Base-by-base conservation (phyloP, 2,888 invertebrate species). In the Cyclophora albipunctata region DNA sequence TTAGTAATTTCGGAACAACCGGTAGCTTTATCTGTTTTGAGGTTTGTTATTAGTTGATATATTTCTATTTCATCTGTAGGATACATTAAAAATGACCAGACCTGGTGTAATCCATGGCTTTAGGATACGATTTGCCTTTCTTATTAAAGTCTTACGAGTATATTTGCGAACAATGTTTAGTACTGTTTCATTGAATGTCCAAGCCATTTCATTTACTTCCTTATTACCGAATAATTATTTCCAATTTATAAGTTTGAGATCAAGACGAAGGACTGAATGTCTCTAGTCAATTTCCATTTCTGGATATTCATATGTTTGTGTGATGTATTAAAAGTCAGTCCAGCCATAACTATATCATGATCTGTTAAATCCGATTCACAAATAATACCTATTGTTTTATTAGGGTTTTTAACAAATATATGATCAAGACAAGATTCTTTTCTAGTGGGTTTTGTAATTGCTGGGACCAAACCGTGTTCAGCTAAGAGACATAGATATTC, bases 101-200 rank as follows among this genome's bases (percentile, higher is more conserved):
- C 55, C 58, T 1, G 55, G 52, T 2, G 58, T 55, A 46, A 58
- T 55, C 58, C 55, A 55, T 33, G 43, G 43, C 20, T 43, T 43
- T 7, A 43, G 20, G 20, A 43, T 20, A 20, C 43, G 20, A 43
- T 55, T 48, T 0, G 53, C 48, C 4, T 51, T 51, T 4, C 50
- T 52, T 2, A 54, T 34, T 7, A 5, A 3, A 0, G 41, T 45
- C 7, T 5, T 34, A 0, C 34, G 40, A 3, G 58, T 47, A 34
- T 58, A 33, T 37, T 51, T 53, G 0, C 44, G 34, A 5, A 54
- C 35, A 20, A 48, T 42, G n/a, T 35, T 34, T 20, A 3, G 3
- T 3, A 48, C 34, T 20, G 43, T 20, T 7, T 33, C 35, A 5
- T n/a, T 42, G 35, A 53, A 50, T 3, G 34, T 20, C 3, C 34